A percentile compares a stretch with the other conserved stretches of the same genome.
phyloP scores from a whole-genome alignment of 2,113 vertebrate species.

The Chaetura pelagica region DNA sequence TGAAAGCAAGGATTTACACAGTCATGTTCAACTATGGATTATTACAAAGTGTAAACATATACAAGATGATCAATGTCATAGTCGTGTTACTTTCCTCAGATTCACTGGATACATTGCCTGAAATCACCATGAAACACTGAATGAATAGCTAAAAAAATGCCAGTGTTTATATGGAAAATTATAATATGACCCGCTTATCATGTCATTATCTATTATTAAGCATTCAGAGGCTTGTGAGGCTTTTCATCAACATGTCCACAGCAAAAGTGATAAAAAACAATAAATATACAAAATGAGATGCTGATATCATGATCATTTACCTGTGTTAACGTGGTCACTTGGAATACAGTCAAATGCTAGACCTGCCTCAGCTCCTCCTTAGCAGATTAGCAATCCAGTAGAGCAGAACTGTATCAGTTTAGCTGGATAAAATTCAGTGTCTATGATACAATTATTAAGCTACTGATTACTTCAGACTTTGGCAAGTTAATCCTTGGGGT shows the following conservation, averaged over 20 bases:
- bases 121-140: background rate
- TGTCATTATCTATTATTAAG: background rate
- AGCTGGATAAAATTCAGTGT: background rate
- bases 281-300: background rate
- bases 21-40: background rate
- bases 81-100: background rate
- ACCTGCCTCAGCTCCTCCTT: background rate
- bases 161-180: background rate
- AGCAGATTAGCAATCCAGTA: background rate
- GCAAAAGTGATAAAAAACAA: background rate
- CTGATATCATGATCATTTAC: slow-evolving; percentile 5
- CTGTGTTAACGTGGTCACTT: background rate
- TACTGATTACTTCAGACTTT: slow-evolving; percentile 54
- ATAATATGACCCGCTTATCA: background rate
- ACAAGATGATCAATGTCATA: background rate
- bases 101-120: background rate
- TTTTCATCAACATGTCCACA: background rate
- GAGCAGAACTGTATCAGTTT: background rate
- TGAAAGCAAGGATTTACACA: background rate
- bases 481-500: slow-evolving; percentile 29
- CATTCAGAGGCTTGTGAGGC: background rate
- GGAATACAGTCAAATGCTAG: background rate
- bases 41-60: background rate
- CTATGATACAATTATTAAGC: slow-evolving; percentile 53
- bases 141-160: background rate